Evolutionary conservation across 2,797 vertebrate species (phyloP).

Genomic region (Gallinago stenura): DNA sequence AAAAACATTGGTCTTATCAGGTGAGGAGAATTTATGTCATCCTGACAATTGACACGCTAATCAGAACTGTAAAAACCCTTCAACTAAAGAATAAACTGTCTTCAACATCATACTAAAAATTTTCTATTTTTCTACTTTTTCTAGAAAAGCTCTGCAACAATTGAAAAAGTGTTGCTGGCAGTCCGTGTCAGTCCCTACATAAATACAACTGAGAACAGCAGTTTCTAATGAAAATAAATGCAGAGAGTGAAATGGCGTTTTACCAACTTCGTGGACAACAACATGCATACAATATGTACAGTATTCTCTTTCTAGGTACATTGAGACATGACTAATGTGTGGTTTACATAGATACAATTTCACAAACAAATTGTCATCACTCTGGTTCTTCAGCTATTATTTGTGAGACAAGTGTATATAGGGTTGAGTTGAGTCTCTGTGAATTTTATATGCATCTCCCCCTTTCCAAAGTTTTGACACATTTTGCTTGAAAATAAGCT

Average conservation of each 20-base stretch:
- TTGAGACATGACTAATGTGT: background rate
- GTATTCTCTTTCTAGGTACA: background rate
- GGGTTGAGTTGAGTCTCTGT: background rate
- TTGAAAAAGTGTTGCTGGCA: background rate
- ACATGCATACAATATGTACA: background rate
- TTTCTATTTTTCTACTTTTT: background rate
- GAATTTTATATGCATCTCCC: background rate
- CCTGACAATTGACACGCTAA: background rate
- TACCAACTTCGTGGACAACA: background rate
- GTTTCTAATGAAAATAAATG: background rate
- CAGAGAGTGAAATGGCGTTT: background rate
- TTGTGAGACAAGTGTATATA: background rate
- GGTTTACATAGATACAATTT: constrained; percentile 11
- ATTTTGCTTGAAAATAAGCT: background rate
- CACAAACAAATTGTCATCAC: constrained; percentile 6
- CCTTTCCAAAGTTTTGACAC: background rate
- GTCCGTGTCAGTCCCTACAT: background rate
- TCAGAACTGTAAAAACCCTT: background rate
- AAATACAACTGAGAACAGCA: background rate
- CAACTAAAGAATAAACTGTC: background rate
- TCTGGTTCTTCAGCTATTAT: background rate
- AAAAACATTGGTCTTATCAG: background rate
- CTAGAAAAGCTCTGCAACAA: background rate
- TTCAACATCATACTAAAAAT: background rate
- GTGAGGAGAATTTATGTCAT: background rate